Conservation (phyloP, 2,113 vertebrate species). For the Ageneiosus marmoratus region DNA sequence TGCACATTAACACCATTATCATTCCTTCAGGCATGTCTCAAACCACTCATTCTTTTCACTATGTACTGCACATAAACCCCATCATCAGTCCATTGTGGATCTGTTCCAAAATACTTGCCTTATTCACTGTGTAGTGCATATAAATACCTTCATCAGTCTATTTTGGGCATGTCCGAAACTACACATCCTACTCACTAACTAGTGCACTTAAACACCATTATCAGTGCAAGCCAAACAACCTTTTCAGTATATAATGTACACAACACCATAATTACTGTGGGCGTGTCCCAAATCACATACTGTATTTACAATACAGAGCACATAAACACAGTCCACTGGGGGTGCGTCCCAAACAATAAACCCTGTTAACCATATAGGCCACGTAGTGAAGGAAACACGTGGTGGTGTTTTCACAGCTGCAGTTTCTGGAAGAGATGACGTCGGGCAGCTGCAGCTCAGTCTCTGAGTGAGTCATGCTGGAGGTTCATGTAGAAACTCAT, state of each 20-base stretch:
- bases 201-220: not conserved
- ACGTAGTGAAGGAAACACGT: not conserved
- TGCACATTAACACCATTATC: not conserved
- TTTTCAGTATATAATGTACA: not conserved
- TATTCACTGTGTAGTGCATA: not conserved
- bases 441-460: not conserved
- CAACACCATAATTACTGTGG: not conserved
- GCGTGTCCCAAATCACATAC: not conserved
- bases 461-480: slow-evolving; percentile 10
- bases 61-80: not conserved
- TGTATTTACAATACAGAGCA: not conserved
- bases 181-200: not conserved
- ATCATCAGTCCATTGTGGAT: not conserved
- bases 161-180: not conserved
- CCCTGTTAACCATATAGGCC: not conserved
- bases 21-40: not conserved
- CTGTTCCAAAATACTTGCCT: not conserved
- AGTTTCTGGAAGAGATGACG: not conserved
- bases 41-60: not conserved
- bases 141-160: not conserved
- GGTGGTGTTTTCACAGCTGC: slow-evolving; percentile 19
- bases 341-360: not conserved
- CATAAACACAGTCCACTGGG: not conserved
- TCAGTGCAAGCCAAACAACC: not conserved
- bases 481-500: not conserved